Evolutionary conservation across 2,888 invertebrate genomes (phyloP), one percentile per base, ranked within the genome.

Genomic region (Drosophila mettleri): DNA sequence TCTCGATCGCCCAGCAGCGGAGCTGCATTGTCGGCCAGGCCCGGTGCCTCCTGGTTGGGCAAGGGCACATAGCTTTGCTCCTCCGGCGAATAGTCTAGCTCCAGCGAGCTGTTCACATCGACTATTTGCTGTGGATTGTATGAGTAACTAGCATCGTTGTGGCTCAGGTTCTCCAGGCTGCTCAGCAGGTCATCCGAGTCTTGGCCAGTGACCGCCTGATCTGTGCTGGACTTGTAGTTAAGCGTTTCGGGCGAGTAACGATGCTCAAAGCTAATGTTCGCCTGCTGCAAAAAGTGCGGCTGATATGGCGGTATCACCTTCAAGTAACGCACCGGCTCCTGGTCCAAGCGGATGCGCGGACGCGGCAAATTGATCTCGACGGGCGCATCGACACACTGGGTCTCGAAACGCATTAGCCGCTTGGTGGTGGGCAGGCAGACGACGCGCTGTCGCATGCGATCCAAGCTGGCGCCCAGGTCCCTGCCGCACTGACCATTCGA

Each of bases 401-500:
- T 91, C 65, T 92, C 92, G 49, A 92, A 91, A 0, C 92, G 91
- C 90, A 92, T 92, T 6, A 92, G 51, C 6, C 92, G 88, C 63
- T 92, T 92, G 0, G 92, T 91, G 16, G 91, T 89, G 4, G 92
- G 92, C 53, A 92, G 67, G 39, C 91, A 90, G 6, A 92, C 92
- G 2, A 92, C 90, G 22, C 92, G 91, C 59, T 90, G 90, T n/a
- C 90, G 91, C 77, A 80, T 85, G 52, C 92, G 91, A 43, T 92
- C 92, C 38, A 90, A 70, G 16, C 87, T 85, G 14, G 91, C 82
- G 14, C 90, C 90, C 63, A 91, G 78, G 58, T 92, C 92, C 1
- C 91, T 89, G 5, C 92, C 92, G 58, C 92, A 92, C 84, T 92
- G 92, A 9, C 92, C 92, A 72, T 91, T 92, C 1, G 92, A 90